phyloP scores from a whole-genome alignment of 2,888 invertebrate genomes.

The Drosophila macrospina region DNA sequence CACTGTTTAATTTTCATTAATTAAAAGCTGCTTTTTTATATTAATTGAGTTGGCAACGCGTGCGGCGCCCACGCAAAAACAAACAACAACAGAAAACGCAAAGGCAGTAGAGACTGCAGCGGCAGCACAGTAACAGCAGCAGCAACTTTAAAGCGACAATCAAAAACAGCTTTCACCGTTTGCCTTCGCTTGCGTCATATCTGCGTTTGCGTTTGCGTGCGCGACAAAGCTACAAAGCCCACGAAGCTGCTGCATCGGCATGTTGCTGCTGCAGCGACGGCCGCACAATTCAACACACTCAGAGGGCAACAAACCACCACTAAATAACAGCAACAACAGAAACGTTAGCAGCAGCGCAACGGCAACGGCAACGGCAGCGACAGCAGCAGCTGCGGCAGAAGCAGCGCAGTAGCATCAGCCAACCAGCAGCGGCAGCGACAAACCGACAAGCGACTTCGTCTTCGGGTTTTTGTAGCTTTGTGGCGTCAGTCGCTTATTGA shows the following conservation, averaged over 20 bases:
- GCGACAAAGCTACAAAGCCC: slow-evolving; percentile 70
- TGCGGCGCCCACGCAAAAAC: slow-evolving; percentile 72
- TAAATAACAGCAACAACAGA: slow-evolving; percentile 19
- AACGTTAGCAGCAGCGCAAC: slow-evolving; percentile 12
- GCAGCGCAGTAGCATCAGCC: slow-evolving; percentile 40
- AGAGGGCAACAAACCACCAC: slow-evolving; percentile 67
- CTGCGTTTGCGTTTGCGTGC: slow-evolving; percentile 51
- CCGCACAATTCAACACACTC: slow-evolving; percentile 43
- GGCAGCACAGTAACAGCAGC: slow-evolving; percentile 13
- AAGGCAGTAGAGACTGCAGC: slow-evolving; percentile 21
- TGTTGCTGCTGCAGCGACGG: slow-evolving; percentile 34
- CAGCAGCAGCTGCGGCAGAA: slow-evolving; percentile 9
- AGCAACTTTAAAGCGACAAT: slow-evolving; percentile 48
- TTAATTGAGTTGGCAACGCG: slow-evolving; percentile 79
- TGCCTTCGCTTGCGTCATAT: slow-evolving; percentile 70
- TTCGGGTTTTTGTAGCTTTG: slow-evolving; percentile 62
- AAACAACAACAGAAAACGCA: slow-evolving; percentile 8
- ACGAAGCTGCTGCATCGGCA: slow-evolving; percentile 64
- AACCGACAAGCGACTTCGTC: slow-evolving; percentile 55
- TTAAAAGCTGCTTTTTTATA: slow-evolving; percentile 60
- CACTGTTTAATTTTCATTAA: slow-evolving; percentile 72
- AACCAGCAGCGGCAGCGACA: slow-evolving; percentile 52
- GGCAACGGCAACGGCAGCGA: slow-evolving; percentile 18
- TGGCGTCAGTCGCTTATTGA: slow-evolving; percentile 60
- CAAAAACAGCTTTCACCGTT: slow-evolving; percentile 74